These are phyloP conservation scores for Drosophila repletoides DNA, from an alignment of 1,140 invertebrate species.

Conservation along the genomic window DNA sequence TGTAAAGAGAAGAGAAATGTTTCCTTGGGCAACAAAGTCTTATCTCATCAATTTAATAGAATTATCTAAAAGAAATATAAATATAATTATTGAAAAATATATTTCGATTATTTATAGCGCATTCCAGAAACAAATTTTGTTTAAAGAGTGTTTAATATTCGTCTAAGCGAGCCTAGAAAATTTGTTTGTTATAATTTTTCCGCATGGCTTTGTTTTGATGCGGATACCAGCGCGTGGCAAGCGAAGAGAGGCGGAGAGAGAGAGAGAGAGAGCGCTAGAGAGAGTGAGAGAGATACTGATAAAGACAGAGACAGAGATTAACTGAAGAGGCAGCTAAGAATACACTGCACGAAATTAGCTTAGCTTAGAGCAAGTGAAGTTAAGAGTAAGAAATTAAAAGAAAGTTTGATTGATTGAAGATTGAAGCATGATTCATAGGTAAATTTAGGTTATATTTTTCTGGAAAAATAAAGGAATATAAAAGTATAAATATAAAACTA, in stretches of 20 bases:
- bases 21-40: background rate
- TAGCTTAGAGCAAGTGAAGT: too few relatives aligned
- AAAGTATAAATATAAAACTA: background rate
- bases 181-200: conserved; percentile 3
- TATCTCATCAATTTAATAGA: background rate
- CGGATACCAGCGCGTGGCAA: conserved; percentile 10
- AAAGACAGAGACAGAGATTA: background rate
- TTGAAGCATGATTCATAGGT: too few relatives aligned
- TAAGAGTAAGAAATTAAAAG: too few relatives aligned
- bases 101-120: too few relatives aligned
- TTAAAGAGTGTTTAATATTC: conserved; percentile 7
- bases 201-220: conserved; percentile 6
- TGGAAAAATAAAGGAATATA: conserved; percentile 1
- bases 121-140: conserved; percentile 1
- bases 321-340: too few relatives aligned
- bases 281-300: background rate
- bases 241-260: background rate
- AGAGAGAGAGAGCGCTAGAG: background rate
- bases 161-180: background rate
- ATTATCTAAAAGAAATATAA: background rate
- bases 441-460: too few relatives aligned
- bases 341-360: too few relatives aligned
- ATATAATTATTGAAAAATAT: background rate
- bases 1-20: too few relatives aligned
- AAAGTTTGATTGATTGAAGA: too few relatives aligned